phyloP scores from a whole-genome alignment of 1,140 invertebrate genomes.

The Drosophila bocki region DNA sequence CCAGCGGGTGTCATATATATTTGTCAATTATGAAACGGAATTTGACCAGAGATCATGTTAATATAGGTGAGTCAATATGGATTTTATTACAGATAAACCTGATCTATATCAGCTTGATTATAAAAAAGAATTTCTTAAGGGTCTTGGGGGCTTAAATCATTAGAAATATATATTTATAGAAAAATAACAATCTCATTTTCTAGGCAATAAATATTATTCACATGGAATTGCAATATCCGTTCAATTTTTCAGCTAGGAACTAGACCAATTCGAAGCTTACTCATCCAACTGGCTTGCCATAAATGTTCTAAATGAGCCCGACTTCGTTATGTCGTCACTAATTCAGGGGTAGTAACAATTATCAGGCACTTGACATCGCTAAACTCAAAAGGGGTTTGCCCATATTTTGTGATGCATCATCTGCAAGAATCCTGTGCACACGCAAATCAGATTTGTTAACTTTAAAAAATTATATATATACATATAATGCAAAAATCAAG shows the following conservation, averaged over 20 bases:
- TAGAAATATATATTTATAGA: neutral
- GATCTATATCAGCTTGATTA: neutral
- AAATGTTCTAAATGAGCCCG: conserved; percentile 16
- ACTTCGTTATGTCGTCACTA: neutral
- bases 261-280: conserved; percentile 17
- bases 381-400: conserved; percentile 20
- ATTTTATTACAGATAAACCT: neutral
- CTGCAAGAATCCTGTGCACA: conserved; percentile 21
- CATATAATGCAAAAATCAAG: conserved; percentile 14
- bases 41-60: neutral
- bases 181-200: conserved; percentile 3
- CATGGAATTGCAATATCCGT: conserved; percentile 7
- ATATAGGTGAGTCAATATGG: neutral
- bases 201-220: conserved; percentile 27
- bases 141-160: neutral
- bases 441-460: conserved; percentile 16
- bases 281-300: conserved; percentile 32
- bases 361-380: neutral
- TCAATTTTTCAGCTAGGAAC: conserved; percentile 1
- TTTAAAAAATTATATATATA: neutral
- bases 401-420: conserved; percentile 36
- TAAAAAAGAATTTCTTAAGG: neutral
- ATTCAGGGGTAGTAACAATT: neutral
- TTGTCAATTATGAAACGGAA: neutral
- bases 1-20: neutral